A percentile compares a stretch with the other conserved stretches of the same genome.
These are phyloP conservation scores for Epistrophe eligans DNA, from an alignment of 2,888 invertebrate genomes.

Conservation along the genomic window DNA sequence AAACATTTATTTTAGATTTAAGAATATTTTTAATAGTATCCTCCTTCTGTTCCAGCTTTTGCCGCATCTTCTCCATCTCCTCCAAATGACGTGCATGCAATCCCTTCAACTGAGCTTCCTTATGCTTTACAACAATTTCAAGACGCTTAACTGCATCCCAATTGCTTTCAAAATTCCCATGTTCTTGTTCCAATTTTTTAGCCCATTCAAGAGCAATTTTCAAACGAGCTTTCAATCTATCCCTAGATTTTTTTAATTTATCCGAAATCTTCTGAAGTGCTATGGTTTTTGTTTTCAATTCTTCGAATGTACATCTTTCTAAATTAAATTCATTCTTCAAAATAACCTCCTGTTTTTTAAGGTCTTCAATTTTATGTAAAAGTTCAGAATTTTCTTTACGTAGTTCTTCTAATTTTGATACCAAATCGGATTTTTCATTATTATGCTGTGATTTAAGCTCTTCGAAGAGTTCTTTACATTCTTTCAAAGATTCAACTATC, in stretches of 20 bases:
- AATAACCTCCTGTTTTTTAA: constrained; percentile 74
- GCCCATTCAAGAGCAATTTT: constrained; percentile 83
- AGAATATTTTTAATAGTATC: constrained; percentile 82
- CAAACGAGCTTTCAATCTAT: constrained; percentile 81
- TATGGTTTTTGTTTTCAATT: constrained; percentile 77
- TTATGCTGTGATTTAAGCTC: constrained; percentile 90
- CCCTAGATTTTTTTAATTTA: constrained; percentile 81
- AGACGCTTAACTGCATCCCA: constrained; percentile 82
- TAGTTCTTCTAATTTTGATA: constrained; percentile 79
- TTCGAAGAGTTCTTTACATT: constrained; percentile 90
- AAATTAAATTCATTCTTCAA: constrained; percentile 78
- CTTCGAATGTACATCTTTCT: constrained; percentile 75
- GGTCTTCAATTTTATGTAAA: constrained; percentile 57
- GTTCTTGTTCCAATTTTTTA: constrained; percentile 81
- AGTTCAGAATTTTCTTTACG: constrained; percentile 62
- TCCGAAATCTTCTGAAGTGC: constrained; percentile 79
- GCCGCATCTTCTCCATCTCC: constrained; percentile 81
- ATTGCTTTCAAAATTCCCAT: constrained; percentile 80
- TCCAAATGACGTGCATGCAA: constrained; percentile 81
- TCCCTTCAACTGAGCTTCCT: constrained; percentile 83
- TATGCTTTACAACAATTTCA: constrained; percentile 82
- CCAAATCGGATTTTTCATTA: constrained; percentile 87
- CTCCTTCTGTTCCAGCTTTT: constrained; percentile 82
- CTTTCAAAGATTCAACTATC: constrained; percentile 87
- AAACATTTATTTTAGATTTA: constrained; percentile 77